Evolutionary conservation across 2,113 vertebrate genomes (phyloP).

Genomic region (Pteronura brasiliensis): DNA sequence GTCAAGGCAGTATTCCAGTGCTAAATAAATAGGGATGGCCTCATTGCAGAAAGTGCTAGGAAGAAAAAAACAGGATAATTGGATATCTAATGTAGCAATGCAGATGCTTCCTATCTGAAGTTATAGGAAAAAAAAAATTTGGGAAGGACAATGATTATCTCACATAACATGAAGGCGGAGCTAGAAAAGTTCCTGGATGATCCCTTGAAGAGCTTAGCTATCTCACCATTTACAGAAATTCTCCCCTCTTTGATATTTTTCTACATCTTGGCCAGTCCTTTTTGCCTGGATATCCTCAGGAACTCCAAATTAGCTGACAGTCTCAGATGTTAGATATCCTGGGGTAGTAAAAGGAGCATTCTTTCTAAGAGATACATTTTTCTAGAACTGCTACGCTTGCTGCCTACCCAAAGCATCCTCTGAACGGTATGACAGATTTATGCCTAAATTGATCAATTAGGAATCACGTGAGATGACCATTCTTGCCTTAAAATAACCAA

Average conservation of each 20-base stretch:
- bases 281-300: neutral
- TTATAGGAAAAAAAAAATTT: neutral
- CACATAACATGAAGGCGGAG: neutral
- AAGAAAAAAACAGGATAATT: neutral
- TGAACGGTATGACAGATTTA: neutral
- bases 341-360: neutral
- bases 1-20: neutral
- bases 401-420: neutral
- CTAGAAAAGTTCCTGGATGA: neutral
- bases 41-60: neutral
- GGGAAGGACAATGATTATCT: neutral
- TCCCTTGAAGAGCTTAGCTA: neutral
- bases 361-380: neutral
- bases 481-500: neutral
- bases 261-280: neutral
- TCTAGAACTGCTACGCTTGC: neutral
- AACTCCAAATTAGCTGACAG: neutral
- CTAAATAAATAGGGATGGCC: neutral
- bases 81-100: neutral
- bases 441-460: neutral
- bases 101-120: neutral
- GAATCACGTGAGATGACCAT: neutral
- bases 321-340: neutral
- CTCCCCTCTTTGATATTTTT: constrained; percentile 20
- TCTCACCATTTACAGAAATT: neutral